Percentiles rank a stretch among this genome's conserved stretches.
Evolutionary conservation across 2,888 invertebrate species (phyloP).

Genomic region (Mythimna albipuncta): DNA sequence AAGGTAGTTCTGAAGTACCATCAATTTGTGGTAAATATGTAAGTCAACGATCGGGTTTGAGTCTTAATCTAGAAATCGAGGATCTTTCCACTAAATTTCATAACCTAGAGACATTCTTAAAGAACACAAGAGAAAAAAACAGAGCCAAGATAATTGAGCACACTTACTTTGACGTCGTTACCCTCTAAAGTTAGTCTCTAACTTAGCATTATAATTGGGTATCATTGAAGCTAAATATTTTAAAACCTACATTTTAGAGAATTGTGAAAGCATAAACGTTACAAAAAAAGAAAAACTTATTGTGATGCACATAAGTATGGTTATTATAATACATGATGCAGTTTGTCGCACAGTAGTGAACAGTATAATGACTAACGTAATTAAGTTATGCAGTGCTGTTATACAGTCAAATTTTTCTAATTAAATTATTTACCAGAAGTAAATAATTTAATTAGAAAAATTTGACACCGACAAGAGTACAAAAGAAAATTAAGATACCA

Average conservation of each 20-base stretch:
- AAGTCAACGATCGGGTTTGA: neutral
- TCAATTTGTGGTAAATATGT: neutral
- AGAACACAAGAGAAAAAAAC: too few species aligned
- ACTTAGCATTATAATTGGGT: too few species aligned
- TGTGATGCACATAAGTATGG: constrained; percentile 9
- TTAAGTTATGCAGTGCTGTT: constrained; percentile 27
- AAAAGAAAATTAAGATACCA: neutral
- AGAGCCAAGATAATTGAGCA: too few species aligned
- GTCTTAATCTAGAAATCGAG: too few species aligned
- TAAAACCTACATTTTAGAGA: neutral
- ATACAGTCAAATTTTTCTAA: too few species aligned
- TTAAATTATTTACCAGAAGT: too few species aligned
- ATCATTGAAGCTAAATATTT: neutral
- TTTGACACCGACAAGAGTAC: neutral
- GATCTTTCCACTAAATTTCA: too few species aligned
- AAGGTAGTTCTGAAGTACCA: too few species aligned
- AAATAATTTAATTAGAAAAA: neutral
- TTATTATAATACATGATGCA: constrained; percentile 15
- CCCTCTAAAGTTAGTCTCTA: too few species aligned
- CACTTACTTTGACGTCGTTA: too few species aligned
- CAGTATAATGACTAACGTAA: constrained; percentile 34
- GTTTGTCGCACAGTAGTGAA: constrained; percentile 28
- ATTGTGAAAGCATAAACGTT: constrained; percentile 19
- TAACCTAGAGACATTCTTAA: too few species aligned
- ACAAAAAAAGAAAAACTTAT: constrained; percentile 19